Evolutionary conservation across 1,140 invertebrate genomes (phyloP), one percentile per base, ranked within the genome.

Genomic region (Conopomorpha cramerella): DNA sequence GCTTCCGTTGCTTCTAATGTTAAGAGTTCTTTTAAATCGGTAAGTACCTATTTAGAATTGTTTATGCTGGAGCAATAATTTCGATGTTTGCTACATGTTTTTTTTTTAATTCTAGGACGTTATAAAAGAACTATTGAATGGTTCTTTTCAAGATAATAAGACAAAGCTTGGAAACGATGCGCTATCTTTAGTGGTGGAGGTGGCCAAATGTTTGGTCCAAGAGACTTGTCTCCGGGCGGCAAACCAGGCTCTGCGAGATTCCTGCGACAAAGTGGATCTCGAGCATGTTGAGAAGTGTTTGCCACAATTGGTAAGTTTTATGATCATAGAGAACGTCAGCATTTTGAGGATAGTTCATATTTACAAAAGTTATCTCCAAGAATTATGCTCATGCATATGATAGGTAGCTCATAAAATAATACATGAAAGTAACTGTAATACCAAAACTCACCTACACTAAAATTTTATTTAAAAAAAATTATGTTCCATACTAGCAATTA

Each of bases 221-320:
- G 81, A 82, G 51, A 66, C 73, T 4, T 67, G 74, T 7, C 39
- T 77, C n/a, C 49, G 80, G 15, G 67, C 77, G 12, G 63, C 68
- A 7, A 78, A 51, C 34, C 71, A 79, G 33, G 74, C 79, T 8
- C 41, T 67, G 10, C 39, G 49, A 11, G 79, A 81, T 39, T 55
- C 57, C 30, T 66, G 59, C 37, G 57, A 62, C 37, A 47, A 52
- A 46, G 55, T 79, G 25, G 63, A 68, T 27, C 46, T 70, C 38
- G 59, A 77, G 37, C 72, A 77, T 52, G 53, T 78, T 28, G 67
- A 77, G 43, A 77, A 78, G 44, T 71, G 74, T 40, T 38, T 79
- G 36, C 64, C 73, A 14, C 73, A 79, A 46, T 30, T 79, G 52
- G 74, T 79, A 55, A 59, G 49, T 43, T 35, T 8, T 19, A 12